Evolutionary conservation across 2,113 vertebrate species (phyloP).

Genomic region (Catharus fuscescens): DNA sequence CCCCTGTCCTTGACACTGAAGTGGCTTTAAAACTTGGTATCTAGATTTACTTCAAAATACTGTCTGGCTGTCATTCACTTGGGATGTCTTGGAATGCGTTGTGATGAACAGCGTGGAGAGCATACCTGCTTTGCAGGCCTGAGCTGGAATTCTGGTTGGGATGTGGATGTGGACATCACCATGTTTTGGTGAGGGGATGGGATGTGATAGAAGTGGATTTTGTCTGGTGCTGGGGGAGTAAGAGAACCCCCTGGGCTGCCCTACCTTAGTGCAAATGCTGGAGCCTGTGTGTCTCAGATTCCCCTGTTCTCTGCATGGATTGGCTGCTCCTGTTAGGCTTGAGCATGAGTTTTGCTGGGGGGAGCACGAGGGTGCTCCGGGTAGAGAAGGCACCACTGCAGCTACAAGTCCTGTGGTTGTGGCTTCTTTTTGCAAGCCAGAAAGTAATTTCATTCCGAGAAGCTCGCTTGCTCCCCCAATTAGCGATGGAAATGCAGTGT

Average conservation of each 20-base stretch:
- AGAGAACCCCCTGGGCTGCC: background rate
- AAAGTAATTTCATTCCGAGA: background rate
- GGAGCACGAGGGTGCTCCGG: accelerated
- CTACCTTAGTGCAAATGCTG: background rate
- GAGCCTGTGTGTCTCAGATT: background rate
- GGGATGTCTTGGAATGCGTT: background rate
- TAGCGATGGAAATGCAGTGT: background rate
- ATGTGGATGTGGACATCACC: background rate
- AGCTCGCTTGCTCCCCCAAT: accelerated
- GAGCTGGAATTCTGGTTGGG: background rate
- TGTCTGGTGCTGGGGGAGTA: background rate
- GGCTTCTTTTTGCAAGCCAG: background rate
- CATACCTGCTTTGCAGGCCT: background rate
- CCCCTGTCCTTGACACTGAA: background rate
- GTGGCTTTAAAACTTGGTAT: background rate
- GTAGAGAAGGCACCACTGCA: background rate
- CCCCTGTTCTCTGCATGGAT: accelerated
- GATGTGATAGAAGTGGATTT: background rate
- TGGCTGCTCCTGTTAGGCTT: accelerated
- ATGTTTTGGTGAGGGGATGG: background rate
- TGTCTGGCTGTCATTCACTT: background rate
- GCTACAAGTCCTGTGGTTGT: background rate
- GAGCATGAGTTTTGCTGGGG: background rate
- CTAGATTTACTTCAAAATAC: background rate
- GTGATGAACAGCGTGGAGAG: background rate